phyloP scores from a whole-genome alignment of 92 coral and sea anemone species.

The Actinernus sp. region DNA sequence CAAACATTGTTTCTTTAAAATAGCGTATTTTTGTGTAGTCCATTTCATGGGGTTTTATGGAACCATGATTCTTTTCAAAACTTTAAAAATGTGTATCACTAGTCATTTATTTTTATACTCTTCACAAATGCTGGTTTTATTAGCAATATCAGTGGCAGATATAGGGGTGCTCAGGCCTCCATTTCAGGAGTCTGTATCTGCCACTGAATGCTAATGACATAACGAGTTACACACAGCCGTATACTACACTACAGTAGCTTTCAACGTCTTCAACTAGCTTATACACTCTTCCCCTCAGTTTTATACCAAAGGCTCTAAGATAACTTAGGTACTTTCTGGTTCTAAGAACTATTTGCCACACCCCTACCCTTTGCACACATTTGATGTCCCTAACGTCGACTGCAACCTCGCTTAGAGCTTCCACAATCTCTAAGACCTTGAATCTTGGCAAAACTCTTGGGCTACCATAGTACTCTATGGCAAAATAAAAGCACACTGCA shows the following conservation, averaged over 20 bases:
- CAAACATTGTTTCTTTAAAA: no score
- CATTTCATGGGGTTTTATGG: no score
- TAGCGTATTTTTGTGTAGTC: no score
- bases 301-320: slow-evolving; percentile 63
- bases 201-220: no score
- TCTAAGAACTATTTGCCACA: slow-evolving; percentile 92
- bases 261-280: slow-evolving; percentile 75
- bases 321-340: slow-evolving; percentile 52
- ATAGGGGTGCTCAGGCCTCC: no score
- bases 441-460: slow-evolving; percentile 80
- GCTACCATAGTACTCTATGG: slow-evolving; percentile 70
- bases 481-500: slow-evolving; percentile 90
- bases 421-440: slow-evolving; percentile 86
- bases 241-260: slow-evolving; percentile 69
- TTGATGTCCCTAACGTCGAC: slow-evolving; percentile 81
- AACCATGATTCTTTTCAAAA: no score
- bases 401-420: slow-evolving; percentile 59
- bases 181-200: no score
- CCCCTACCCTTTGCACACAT: slow-evolving; percentile 82
- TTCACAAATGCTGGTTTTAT: no score
- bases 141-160: no score
- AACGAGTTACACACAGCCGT: neutral
- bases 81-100: no score
- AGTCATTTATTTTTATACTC: no score
- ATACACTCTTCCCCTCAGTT: slow-evolving; percentile 79